Conservation (phyloP, 2,888 invertebrate genomes). For the Panopea generosa region DNA sequence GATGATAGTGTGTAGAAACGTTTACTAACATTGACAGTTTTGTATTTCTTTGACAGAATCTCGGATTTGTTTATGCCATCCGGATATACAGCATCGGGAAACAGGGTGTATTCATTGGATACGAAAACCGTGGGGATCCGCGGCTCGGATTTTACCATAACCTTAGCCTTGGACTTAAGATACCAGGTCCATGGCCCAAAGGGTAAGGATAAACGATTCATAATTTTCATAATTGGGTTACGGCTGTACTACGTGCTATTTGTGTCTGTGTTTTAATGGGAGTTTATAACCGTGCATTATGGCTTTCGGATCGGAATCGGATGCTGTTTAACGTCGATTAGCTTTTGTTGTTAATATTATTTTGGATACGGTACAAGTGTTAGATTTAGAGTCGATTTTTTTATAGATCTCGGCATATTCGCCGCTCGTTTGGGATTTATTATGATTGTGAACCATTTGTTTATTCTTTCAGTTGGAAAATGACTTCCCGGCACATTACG, state of each 20-base stretch:
- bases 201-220: slow-evolving; percentile 71
- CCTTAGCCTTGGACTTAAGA: slow-evolving; percentile 62
- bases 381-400: slow-evolving; percentile 16
- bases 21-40: slow-evolving; percentile 82
- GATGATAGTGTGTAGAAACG: slow-evolving; percentile 79
- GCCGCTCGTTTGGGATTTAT: not conserved
- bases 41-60: slow-evolving; percentile 80
- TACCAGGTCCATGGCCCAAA: slow-evolving; percentile 77
- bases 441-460: slow-evolving; percentile 23
- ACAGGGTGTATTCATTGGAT: slow-evolving; percentile 62
- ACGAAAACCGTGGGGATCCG: slow-evolving; percentile 62
- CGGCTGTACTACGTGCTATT: slow-evolving; percentile 30
- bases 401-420: not conserved
- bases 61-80: slow-evolving; percentile 80
- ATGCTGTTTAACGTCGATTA: slow-evolving; percentile 18
- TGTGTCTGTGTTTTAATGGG: slow-evolving; percentile 62
- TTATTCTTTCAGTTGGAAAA: slow-evolving; percentile 79
- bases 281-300: slow-evolving; percentile 67
- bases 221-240: slow-evolving; percentile 64
- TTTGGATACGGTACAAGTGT: slow-evolving; percentile 25
- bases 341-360: slow-evolving; percentile 27
- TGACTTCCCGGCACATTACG: slow-evolving; percentile 79
- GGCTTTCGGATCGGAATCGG: slow-evolving; percentile 41
- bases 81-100: slow-evolving; percentile 54
- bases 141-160: slow-evolving; percentile 57